Conservation (phyloP, 35 echinoderm and acorn worm species). For the Chiridota heheva region DNA sequence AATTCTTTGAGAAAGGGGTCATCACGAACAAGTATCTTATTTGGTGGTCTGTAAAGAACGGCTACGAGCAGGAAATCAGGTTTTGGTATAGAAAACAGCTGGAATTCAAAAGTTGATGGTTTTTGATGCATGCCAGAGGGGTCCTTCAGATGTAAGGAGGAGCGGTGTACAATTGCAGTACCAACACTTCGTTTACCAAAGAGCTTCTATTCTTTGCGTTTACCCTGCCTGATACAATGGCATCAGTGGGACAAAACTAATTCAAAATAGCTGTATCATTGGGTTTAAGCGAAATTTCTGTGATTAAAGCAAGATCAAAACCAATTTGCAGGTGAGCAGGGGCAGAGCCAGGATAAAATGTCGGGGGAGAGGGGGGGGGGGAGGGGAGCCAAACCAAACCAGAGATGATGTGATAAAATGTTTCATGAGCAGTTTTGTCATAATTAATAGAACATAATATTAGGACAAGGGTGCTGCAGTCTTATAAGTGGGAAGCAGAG, state of each 20-base stretch:
- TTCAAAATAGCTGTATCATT: not conserved
- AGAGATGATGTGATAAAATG: too few relatives aligned
- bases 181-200: constrained; percentile 3
- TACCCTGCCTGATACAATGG: too few relatives aligned
- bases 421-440: too few relatives aligned
- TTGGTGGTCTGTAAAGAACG: constrained; percentile 8
- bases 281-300: constrained; percentile 4
- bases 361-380: too few relatives aligned
- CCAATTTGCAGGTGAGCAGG: too few relatives aligned
- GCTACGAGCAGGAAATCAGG: not conserved
- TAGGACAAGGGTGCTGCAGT: too few relatives aligned
- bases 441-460: too few relatives aligned
- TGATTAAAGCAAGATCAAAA: constrained; percentile 31
- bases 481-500: too few relatives aligned
- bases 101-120: not conserved
- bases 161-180: constrained; percentile 25
- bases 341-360: too few relatives aligned
- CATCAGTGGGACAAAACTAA: constrained; percentile 10
- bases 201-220: not conserved
- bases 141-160: not conserved
- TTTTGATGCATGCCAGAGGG: not conserved
- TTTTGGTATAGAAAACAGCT: not conserved
- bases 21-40: not conserved
- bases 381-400: too few relatives aligned
- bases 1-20: not conserved